Evolutionary conservation across 2,113 vertebrate species (phyloP), one percentile per base, ranked within the genome.

Genomic region (Oncorhynchus kisutch): DNA sequence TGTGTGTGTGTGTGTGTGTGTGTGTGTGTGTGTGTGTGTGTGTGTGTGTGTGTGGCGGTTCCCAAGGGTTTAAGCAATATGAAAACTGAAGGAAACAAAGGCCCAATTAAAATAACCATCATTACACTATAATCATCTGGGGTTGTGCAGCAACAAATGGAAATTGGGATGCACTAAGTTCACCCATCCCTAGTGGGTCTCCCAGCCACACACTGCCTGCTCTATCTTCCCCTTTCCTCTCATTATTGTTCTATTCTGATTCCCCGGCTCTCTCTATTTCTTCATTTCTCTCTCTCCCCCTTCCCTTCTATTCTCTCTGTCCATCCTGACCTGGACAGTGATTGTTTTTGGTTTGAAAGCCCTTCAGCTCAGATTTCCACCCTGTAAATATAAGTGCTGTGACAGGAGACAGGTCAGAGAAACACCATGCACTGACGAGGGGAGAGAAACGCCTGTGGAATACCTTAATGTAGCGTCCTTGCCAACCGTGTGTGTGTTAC

Each of bases 61-160:
- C 74, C 72, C 45, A 8, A 27, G 24, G 74, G 83, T 57, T 60
- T 71, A 54, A 74, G 81, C 82, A 78, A 79, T 78, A 71, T 48
- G 48, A 83, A 20, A 86, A 81, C 68, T 76, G 7, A 76, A 66
- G 77, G 85, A 88, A 86, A 85, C 86, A 90, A 79, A 86, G 71
- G 83, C 78, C 81, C 86, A 88, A 89, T 91, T 92, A 91, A 81
- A 84, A 86, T 74, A 84, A 88, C 81, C 82, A 88, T 89, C 84
- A 89, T 90, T 87, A 89, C 39, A 27, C 76, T 82, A 80, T 83
- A 87, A 91, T 91, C 87, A 91, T 86, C 85, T 80, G 81, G 86
- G 88, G 80, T 85, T 84, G 83, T 86, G 80, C 85, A 89, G 87
- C 88, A 81, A 89, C 84, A 90, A 90, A 90, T 90, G 86, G 81